These are phyloP conservation scores for Myripristis jacobus DNA, from an alignment of 2,797 vertebrate genomes.

Conservation along the genomic window DNA sequence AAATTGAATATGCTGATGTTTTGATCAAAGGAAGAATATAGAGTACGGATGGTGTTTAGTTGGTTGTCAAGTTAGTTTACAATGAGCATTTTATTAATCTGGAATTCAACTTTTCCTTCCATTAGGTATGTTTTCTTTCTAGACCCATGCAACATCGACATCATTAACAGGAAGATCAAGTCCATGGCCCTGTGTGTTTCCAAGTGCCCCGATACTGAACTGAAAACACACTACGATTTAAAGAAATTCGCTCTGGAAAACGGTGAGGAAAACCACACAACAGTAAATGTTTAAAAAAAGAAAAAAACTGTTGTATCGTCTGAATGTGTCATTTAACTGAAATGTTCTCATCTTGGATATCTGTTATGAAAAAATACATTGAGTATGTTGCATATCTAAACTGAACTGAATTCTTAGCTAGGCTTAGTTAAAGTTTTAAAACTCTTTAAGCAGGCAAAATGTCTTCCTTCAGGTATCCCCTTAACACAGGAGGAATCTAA, in stretches of 20 bases:
- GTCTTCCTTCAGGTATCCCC: neutral
- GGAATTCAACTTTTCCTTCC: neutral
- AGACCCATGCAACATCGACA: slow-evolving; percentile 95
- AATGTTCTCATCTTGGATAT: neutral
- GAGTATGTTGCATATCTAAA: neutral
- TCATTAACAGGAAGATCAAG: slow-evolving; percentile 89
- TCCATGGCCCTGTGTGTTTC: slow-evolving; percentile 94
- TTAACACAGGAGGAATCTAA: neutral
- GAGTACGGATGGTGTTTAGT: too few species aligned
- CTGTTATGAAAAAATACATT: neutral
- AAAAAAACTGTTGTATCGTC: neutral
- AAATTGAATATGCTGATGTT: slow-evolving; percentile 16
- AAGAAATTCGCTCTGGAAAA: slow-evolving; percentile 89
- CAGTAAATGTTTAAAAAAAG: neutral
- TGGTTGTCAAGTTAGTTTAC: neutral
- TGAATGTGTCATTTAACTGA: too few species aligned
- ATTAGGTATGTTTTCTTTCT: slow-evolving; percentile 96
- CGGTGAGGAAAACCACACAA: slow-evolving; percentile 82
- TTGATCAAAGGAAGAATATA: neutral
- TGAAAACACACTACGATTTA: slow-evolving; percentile 87
- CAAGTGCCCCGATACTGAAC: slow-evolving; percentile 86
- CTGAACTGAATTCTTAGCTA: neutral
- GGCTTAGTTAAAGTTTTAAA: too few species aligned
- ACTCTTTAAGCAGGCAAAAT: neutral
- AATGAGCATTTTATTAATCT: neutral